Percentiles rank a stretch among this genome's conserved stretches.
These are phyloP conservation scores for Pelecanus crispus DNA, from an alignment of 2,113 vertebrate species.

Conservation along the genomic window DNA sequence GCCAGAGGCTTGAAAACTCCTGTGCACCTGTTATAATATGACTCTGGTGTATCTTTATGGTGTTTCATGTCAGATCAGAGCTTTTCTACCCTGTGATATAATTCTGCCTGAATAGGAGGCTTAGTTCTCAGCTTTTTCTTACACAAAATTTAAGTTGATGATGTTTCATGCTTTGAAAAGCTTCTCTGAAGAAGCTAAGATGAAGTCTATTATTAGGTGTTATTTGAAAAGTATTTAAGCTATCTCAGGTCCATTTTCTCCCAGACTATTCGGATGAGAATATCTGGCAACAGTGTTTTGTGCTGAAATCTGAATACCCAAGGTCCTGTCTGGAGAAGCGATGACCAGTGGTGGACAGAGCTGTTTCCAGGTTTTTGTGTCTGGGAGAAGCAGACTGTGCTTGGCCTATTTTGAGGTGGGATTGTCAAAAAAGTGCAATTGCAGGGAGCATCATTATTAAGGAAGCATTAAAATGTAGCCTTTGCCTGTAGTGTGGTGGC, in stretches of 20 bases:
- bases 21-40: not conserved
- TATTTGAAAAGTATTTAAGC: not conserved
- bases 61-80: not conserved
- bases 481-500: not conserved
- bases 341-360: not conserved
- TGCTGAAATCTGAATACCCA: not conserved
- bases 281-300: not conserved
- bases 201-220: not conserved
- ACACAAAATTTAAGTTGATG: not conserved
- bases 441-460: not conserved
- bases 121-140: not conserved
- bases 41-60: not conserved
- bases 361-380: not conserved
- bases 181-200: not conserved
- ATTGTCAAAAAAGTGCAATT: not conserved
- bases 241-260: not conserved
- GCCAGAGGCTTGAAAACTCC: not conserved
- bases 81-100: not conserved
- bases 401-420: not conserved
- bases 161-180: not conserved
- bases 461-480: not conserved
- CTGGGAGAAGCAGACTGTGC: not conserved
- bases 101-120: not conserved
- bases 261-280: not conserved
- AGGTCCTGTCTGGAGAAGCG: not conserved